Evolutionary conservation across 2,113 vertebrate species (phyloP), one percentile per base, ranked within the genome.

Genomic region (Colinus virginianus): DNA sequence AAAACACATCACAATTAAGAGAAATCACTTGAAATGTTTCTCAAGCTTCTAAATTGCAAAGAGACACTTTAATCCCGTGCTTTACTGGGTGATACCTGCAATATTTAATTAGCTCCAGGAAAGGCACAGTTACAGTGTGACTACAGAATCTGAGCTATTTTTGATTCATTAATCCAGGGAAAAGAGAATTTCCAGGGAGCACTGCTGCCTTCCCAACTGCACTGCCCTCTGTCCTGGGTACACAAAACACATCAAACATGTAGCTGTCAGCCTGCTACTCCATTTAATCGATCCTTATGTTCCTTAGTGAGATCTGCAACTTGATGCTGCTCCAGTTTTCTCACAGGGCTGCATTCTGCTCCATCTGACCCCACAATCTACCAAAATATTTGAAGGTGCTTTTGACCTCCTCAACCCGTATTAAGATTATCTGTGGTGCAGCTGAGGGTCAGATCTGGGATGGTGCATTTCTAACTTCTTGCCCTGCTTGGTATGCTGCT

Each of bases 321-420:
- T 84, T 84, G 58, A 2, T 12, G 71, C 71, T 92, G 28, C 36
- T 86, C 49, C 70, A 63, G 42, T 53, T 42, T 66, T 48, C 48
- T 51, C 56, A 62, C 20, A 16, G 34, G 67, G 34, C 56, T 89
- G 21, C 30, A 48, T 78, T 78, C 43, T 62, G 69, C 64, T 64
- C 58, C 46, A 55, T 63, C 55, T 64, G 75, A 82, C 68, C 56
- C 62, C 76, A 85, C 67, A 34, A 46, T 51, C 75, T 87, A 85
- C 84, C 67, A 80, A 92, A 72, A 71, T 76, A 77, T 87, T 61
- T 81, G 64, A 75, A 87, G 66, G 58, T 69, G 63, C 77, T 84
- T 87, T 88, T 87, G 61, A 80, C n/a, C 42, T 61, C 30, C 72
- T 92, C 78, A 64, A 28, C 40, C 28, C 5, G 15, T 72, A 58